Conservation (phyloP, 2,888 invertebrate genomes). For the Yponomeuta sedellus region DNA sequence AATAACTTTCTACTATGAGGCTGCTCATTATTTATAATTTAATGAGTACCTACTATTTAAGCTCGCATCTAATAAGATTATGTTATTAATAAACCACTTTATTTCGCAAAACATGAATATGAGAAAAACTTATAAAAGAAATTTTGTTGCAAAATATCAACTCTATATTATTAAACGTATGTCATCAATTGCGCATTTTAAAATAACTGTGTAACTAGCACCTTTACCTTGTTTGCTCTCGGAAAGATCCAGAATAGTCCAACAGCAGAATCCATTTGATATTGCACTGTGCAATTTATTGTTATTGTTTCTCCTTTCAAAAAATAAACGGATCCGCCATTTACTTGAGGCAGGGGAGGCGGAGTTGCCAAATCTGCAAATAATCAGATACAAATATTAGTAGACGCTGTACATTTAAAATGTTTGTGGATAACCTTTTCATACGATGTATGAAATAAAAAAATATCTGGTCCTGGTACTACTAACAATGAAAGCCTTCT, state of each 20-base stretch:
- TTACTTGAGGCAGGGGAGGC: slow-evolving; percentile 38
- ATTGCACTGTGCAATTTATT: slow-evolving; percentile 49
- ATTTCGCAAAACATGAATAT: too few relatives aligned
- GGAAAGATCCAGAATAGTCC: slow-evolving; percentile 39
- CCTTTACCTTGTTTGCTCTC: slow-evolving; percentile 4
- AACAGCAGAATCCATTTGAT: slow-evolving; percentile 35
- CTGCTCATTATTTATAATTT: too few relatives aligned
- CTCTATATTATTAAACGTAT: not conserved
- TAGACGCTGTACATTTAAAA: too few relatives aligned
- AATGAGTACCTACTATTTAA: too few relatives aligned
- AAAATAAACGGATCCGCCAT: slow-evolving; percentile 30
- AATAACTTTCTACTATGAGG: too few relatives aligned
- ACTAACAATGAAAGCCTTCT: too few relatives aligned
- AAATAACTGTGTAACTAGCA: not conserved
- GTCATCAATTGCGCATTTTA: not conserved
- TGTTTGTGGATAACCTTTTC: too few relatives aligned
- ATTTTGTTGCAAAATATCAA: not conserved
- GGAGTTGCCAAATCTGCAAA: slow-evolving; percentile 20
- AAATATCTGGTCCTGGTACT: too few relatives aligned
- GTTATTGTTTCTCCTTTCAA: slow-evolving; percentile 49
- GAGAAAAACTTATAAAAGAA: too few relatives aligned
- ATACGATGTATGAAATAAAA: too few relatives aligned
- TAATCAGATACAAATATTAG: not conserved
- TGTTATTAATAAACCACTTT: too few relatives aligned
- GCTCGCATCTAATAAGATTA: too few relatives aligned